phyloP scores from a whole-genome alignment of 2,113 vertebrate species.

The Hemiscyllium ocellatum region DNA sequence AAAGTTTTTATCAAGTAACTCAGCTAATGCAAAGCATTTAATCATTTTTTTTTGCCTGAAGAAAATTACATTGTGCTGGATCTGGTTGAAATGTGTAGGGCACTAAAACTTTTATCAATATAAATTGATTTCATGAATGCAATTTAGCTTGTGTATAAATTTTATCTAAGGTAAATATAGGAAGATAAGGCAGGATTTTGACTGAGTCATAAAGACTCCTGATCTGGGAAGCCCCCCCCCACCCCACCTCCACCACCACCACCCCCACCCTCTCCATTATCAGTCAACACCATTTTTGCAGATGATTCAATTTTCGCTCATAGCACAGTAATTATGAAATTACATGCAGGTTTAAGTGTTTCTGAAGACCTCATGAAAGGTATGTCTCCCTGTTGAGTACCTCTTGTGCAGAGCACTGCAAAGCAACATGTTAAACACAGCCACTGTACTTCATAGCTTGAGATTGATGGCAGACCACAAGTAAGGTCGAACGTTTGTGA shows the following conservation, averaged over 20 bases:
- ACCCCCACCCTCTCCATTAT: no score
- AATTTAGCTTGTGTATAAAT: background rate
- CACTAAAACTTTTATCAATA: background rate
- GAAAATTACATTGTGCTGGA: background rate
- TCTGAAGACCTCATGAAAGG: background rate
- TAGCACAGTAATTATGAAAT: background rate
- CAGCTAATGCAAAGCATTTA: background rate
- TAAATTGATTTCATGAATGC: background rate
- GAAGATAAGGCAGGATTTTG: background rate
- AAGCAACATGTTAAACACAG: background rate
- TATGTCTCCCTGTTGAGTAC: no score
- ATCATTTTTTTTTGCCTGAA: background rate
- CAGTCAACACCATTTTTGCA: background rate
- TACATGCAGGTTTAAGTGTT: background rate
- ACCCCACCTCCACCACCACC: no score
- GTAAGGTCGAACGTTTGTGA: background rate
- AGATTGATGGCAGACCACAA: background rate
- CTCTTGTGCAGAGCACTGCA: background rate
- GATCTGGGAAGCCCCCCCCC: no score
- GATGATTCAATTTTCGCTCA: background rate
- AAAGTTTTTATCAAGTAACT: background rate
- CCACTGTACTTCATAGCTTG: background rate
- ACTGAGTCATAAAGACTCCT: background rate
- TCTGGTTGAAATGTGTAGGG: background rate
- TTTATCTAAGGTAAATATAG: background rate